Evolutionary conservation across 2,113 vertebrate genomes (phyloP), one percentile per base, ranked within the genome.

Genomic region (Perognathus longimembris): DNA sequence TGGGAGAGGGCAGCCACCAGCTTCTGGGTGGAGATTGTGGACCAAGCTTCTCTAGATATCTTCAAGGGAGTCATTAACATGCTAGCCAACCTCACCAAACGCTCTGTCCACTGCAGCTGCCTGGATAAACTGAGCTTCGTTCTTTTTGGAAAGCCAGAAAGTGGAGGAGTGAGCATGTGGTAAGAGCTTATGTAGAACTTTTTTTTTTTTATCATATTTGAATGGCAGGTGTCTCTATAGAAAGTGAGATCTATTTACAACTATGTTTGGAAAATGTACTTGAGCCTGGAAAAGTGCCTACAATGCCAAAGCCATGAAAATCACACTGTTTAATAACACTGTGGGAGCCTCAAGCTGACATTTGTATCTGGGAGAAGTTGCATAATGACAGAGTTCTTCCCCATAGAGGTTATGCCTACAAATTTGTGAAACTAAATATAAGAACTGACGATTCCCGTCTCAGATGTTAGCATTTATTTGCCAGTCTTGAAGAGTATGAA

Each of bases 141-240:
- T 26, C 97, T 99, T 34, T 98, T 97, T 0, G 99, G 99, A 14
- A 99, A 98, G 95, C 98, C 99, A 18, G 97, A 98, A 2, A 98
- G 97, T 38, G 99, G 99, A 11, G 99, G 99, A 0, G 98, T 98
- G 94, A 98, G 98, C 87, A 98, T 99, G 99, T 99, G 99, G 99
- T 99, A 99, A 34, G 98, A 99, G 42, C 97, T 99, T 99, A 99
- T 98, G 99, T 99, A 97, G 21, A 99, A 99, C 95, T 99, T 99
- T 97, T 99, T 99, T 66, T 99, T 99, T 97, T 99, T 99, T 66
- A 98, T 99, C 14, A 99, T 99, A 91, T 99, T 98, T 97, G 99
- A 99, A 98, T 99, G 98, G 99, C 99, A 95, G 99, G 99, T 3
- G 98, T 99, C 30, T 98, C 98, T 4, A 88, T 98, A 18, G 99